Percentiles rank a stretch among this genome's conserved stretches.
Evolutionary conservation across 53 echinoderm and acorn worm genomes (phyloP).

Genomic region (Holothuria scabra): DNA sequence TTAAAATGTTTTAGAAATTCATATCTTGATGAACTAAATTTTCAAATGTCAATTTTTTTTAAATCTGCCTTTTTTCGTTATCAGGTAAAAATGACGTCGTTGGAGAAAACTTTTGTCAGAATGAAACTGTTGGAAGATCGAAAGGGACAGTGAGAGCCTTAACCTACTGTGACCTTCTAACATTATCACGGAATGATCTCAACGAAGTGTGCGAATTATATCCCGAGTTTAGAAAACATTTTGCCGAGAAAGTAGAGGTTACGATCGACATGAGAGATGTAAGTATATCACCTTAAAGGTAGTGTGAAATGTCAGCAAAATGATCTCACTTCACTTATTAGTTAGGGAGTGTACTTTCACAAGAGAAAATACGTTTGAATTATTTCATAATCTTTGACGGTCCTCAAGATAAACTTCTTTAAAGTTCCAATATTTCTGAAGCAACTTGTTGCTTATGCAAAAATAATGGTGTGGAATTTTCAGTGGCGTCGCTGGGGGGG

Average conservation of each 20-base stretch:
- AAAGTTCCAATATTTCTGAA: too few relatives aligned
- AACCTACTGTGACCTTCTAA: slow-evolving; percentile 94
- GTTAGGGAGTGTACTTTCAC: too few relatives aligned
- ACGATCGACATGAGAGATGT: slow-evolving; percentile 96
- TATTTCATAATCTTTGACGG: too few relatives aligned
- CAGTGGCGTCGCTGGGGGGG: too few relatives aligned
- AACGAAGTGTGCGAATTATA: slow-evolving; percentile 84
- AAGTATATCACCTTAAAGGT: slow-evolving; percentile 36
- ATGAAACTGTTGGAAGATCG: slow-evolving; percentile 81
- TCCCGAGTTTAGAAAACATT: slow-evolving; percentile 88
- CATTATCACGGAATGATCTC: slow-evolving; percentile 84
- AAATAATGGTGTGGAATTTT: too few relatives aligned
- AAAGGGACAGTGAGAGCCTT: slow-evolving; percentile 94
- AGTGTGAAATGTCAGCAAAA: too few relatives aligned
- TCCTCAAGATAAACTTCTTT: too few relatives aligned
- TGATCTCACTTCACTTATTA: too few relatives aligned
- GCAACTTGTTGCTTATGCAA: too few relatives aligned
- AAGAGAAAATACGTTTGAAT: too few relatives aligned
- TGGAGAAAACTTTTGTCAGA: slow-evolving; percentile 94
- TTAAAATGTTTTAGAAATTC: too few relatives aligned
- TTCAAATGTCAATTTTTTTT: not conserved
- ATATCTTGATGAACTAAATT: too few relatives aligned
- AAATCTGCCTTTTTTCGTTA: not conserved
- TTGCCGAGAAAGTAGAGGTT: slow-evolving; percentile 86
- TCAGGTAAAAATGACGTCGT: slow-evolving; percentile 97